Conservation (phyloP, 2,797 vertebrate species). For the Gypaetus barbatus region DNA sequence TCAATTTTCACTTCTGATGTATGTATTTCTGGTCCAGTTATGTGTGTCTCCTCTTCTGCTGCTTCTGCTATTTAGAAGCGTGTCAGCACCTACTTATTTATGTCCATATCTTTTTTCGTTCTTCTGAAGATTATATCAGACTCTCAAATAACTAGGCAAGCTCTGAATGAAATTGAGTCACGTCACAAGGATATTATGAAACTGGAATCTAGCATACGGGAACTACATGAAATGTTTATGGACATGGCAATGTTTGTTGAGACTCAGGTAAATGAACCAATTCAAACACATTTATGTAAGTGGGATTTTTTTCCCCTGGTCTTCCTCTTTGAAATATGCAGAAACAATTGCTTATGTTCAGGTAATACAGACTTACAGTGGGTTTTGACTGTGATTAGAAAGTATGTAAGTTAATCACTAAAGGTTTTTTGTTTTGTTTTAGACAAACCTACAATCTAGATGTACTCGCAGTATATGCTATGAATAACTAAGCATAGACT, state of each 20-base stretch:
- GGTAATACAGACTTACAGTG: background rate
- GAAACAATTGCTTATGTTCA: background rate
- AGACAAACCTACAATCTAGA: fast-evolving
- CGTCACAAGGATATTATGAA: conserved; percentile 94
- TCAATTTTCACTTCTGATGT: conserved; percentile 94
- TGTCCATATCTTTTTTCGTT: background rate
- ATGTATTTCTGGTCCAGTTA: conserved; percentile 48
- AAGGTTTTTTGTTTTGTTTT: background rate
- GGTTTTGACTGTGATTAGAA: background rate
- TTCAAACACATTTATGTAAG: fast-evolving
- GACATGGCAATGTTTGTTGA: conserved; percentile 96
- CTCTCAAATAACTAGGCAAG: conserved; percentile 91
- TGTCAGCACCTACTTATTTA: background rate
- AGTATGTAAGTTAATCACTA: background rate
- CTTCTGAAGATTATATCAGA: conserved; percentile 89
- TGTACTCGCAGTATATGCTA: background rate
- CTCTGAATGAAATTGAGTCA: conserved; percentile 92
- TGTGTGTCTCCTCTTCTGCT: background rate
- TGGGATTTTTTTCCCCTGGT: fast-evolving
- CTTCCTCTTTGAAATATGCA: background rate
- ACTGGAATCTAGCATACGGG: conserved; percentile 91
- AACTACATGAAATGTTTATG: conserved; percentile 91
- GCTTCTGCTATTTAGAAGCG: background rate
- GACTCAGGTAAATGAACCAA: conserved; percentile 81
- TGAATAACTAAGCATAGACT: background rate